Evolutionary conservation across 2,888 invertebrate species (phyloP).

Genomic region (Schizaphis graminum): DNA sequence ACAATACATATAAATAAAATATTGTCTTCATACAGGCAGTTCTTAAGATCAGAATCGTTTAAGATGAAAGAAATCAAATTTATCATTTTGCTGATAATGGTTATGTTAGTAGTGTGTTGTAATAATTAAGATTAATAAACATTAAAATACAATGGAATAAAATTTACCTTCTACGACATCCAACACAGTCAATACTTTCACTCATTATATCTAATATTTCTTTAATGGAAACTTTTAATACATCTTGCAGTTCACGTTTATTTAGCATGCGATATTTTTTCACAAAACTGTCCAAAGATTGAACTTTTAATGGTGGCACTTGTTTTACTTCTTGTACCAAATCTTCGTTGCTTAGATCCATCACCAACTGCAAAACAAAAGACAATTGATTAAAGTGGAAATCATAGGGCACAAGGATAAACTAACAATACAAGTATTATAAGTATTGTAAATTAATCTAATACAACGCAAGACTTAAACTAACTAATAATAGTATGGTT

Average conservation of each 20-base stretch:
- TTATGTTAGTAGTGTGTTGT: background rate
- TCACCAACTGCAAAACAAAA: conserved; percentile 82
- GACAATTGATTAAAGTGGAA: conserved; percentile 57
- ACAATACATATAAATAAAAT: background rate
- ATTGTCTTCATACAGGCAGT: background rate
- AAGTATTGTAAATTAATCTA: background rate
- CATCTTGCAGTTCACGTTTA: conserved; percentile 82
- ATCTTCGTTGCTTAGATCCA: conserved; percentile 90
- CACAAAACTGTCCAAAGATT: conserved; percentile 80
- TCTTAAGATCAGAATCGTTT: background rate
- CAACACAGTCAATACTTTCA: conserved; percentile 94
- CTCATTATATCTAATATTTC: conserved; percentile 88
- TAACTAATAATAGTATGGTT: background rate
- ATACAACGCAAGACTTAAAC: background rate
- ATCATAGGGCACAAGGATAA: background rate
- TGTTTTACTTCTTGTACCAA: conserved; percentile 86
- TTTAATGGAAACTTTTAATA: conserved; percentile 85
- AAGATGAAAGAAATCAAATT: background rate
- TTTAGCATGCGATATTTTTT: conserved; percentile 85
- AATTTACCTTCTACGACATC: conserved; percentile 87
- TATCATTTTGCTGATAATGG: background rate
- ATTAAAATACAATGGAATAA: background rate
- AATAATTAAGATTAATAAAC: background rate
- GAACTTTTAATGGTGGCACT: conserved; percentile 83
- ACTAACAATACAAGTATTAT: background rate